These are phyloP conservation scores for Barbus barbus DNA, from an alignment of 2,113 vertebrate species.

Conservation along the genomic window DNA sequence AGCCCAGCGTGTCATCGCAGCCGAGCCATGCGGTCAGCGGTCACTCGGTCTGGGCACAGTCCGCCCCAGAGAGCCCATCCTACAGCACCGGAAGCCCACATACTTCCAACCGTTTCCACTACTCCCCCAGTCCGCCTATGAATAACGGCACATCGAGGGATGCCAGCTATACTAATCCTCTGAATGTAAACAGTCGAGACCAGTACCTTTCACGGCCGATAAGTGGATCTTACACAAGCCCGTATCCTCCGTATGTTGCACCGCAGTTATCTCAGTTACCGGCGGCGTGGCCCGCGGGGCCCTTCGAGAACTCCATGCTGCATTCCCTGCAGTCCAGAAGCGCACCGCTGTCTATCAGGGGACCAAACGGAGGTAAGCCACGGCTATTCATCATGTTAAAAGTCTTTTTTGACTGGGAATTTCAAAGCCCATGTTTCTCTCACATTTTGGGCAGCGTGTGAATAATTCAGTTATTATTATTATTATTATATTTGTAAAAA, in stretches of 20 bases:
- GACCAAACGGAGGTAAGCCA: conserved; percentile 86
- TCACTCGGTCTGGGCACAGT: conserved; percentile 79
- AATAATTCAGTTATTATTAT: not conserved
- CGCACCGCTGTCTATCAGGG: conserved; percentile 83
- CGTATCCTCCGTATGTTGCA: conserved; percentile 88
- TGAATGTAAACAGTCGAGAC: conserved; percentile 85
- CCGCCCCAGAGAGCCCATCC: conserved; percentile 82
- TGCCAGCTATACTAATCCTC: conserved; percentile 74
- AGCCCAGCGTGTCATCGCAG: conserved; percentile 81
- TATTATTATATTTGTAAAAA: not conserved
- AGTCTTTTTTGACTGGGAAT: not conserved
- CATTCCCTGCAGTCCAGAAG: conserved; percentile 89
- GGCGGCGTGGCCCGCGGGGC: conserved; percentile 85
- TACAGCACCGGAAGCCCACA: conserved; percentile 82
- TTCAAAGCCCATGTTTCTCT: not conserved
- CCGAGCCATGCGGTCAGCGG: conserved; percentile 81
- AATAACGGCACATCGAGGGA: conserved; percentile 83
- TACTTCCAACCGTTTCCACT: conserved; percentile 86
- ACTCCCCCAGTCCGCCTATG: conserved; percentile 89
- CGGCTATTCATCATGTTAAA: not conserved
- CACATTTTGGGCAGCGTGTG: not conserved
- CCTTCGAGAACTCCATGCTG: conserved; percentile 93
- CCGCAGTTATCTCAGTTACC: conserved; percentile 87
- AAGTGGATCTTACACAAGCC: conserved; percentile 86
- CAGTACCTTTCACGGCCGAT: conserved; percentile 89